Conservation (phyloP, 1,140 invertebrate species). For the Cataglyphis hispanica region DNA sequence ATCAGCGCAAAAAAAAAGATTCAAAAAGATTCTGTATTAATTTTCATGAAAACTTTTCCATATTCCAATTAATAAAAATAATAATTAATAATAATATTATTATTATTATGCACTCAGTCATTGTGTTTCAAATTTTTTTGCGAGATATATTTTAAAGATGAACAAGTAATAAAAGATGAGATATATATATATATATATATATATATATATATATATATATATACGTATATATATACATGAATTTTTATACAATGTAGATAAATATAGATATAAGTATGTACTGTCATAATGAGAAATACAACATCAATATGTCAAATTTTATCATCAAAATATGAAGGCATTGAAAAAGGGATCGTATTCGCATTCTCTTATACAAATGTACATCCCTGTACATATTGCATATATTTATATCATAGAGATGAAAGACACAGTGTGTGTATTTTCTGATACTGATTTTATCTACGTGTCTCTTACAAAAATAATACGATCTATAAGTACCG, state of each 20-base stretch:
- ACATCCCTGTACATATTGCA: neutral
- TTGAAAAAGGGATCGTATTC: constrained; percentile 3
- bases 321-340: neutral
- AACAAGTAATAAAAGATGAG: too few relatives aligned
- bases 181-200: too few relatives aligned
- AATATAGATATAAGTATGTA: constrained; percentile 9
- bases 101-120: too few relatives aligned
- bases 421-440: neutral
- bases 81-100: too few relatives aligned
- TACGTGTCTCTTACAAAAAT: constrained; percentile 68
- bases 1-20: neutral
- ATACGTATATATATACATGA: neutral
- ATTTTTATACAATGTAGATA: constrained; percentile 17
- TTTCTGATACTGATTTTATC: constrained; percentile 54
- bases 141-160: too few relatives aligned
- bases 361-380: constrained; percentile 23
- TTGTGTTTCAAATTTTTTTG: neutral
- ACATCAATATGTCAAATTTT: constrained; percentile 18
- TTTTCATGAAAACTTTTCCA: neutral
- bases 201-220: too few relatives aligned
- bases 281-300: neutral
- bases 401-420: neutral
- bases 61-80: too few relatives aligned
- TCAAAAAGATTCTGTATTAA: neutral
- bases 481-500: constrained; percentile 64